A percentile compares a stretch with the other conserved stretches of the same genome.
phyloP scores from a whole-genome alignment of 2,797 vertebrate species.

The Parambassis ranga region DNA sequence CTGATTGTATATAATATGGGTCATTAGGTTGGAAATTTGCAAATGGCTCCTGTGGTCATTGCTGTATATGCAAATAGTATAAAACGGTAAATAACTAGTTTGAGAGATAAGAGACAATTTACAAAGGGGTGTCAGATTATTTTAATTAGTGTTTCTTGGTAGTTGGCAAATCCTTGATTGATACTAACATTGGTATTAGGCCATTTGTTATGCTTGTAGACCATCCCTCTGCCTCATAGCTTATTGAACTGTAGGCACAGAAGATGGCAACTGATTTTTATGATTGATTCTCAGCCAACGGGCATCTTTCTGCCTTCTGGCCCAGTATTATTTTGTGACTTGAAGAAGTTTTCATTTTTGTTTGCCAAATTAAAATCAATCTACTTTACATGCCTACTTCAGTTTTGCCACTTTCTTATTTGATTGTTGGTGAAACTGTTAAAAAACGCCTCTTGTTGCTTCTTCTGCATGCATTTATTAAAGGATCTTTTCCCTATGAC shows the following conservation, averaged over 20 bases:
- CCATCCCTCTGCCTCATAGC: constrained; percentile 11
- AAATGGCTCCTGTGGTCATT: constrained; percentile 23
- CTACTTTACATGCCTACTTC: too few species aligned
- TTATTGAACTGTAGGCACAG: constrained; percentile 33
- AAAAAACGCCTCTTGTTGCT: constrained; percentile 22
- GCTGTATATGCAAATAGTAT: too few species aligned
- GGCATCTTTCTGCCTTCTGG: constrained; percentile 53
- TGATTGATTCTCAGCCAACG: constrained; percentile 20
- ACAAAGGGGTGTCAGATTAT: constrained; percentile 56
- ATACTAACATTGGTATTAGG: constrained; percentile 46
- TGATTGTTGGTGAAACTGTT: constrained; percentile 19
- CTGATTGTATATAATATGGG: constrained; percentile 52
- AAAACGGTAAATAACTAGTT: too few species aligned
- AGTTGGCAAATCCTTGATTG: constrained; percentile 30
- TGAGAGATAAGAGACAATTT: background rate
- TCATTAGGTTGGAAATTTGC: constrained; percentile 53
- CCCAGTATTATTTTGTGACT: constrained; percentile 67
- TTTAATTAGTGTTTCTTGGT: constrained; percentile 16
- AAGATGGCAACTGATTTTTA: constrained; percentile 46
- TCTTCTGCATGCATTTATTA: constrained; percentile 52
- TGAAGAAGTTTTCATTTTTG: too few species aligned
- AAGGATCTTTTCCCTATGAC: constrained; percentile 21
- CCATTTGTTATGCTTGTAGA: constrained; percentile 35
- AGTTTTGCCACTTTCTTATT: background rate
- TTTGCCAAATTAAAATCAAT: background rate